Evolutionary conservation across 2,888 invertebrate genomes (phyloP).

Genomic region (Nymphalis c-album): DNA sequence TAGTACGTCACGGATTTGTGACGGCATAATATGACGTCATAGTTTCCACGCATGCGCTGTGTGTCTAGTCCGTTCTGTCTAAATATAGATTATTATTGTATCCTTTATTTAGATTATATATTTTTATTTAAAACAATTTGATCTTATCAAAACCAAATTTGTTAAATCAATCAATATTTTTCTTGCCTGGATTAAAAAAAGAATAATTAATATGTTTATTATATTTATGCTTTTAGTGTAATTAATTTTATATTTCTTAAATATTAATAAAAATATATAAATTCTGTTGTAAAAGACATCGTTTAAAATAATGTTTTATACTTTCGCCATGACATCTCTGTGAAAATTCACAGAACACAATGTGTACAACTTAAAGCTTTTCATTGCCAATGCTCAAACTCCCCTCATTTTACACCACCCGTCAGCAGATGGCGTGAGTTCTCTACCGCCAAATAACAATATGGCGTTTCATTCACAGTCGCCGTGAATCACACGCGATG

Average conservation of each 20-base stretch:
- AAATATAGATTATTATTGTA: slow-evolving; percentile 1
- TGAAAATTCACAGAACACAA: slow-evolving; percentile 28
- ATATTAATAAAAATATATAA: background rate
- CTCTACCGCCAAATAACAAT: slow-evolving; percentile 48
- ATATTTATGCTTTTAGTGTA: too few species aligned
- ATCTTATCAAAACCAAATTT: background rate
- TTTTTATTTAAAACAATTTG: background rate
- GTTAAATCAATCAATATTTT: background rate
- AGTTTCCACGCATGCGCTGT: slow-evolving; percentile 59
- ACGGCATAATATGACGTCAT: slow-evolving; percentile 62
- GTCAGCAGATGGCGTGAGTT: slow-evolving; percentile 58
- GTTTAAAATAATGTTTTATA: slow-evolving; percentile 34
- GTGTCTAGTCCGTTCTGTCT: background rate
- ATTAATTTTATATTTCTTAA: background rate
- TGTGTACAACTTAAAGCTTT: slow-evolving; percentile 11
- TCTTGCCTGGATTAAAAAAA: too few species aligned
- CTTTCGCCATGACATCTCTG: slow-evolving; percentile 36
- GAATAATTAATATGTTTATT: too few species aligned
- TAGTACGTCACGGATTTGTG: slow-evolving; percentile 61
- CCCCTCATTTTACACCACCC: slow-evolving; percentile 41
- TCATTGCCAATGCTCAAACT: slow-evolving; percentile 20
- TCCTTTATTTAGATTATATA: background rate
- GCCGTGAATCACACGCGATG: slow-evolving; percentile 51
- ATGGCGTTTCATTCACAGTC: slow-evolving; percentile 49
- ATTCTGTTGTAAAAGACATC: background rate